Evolutionary conservation across 2,797 vertebrate genomes (phyloP).

Genomic region (Rhynchonycteris naso): DNA sequence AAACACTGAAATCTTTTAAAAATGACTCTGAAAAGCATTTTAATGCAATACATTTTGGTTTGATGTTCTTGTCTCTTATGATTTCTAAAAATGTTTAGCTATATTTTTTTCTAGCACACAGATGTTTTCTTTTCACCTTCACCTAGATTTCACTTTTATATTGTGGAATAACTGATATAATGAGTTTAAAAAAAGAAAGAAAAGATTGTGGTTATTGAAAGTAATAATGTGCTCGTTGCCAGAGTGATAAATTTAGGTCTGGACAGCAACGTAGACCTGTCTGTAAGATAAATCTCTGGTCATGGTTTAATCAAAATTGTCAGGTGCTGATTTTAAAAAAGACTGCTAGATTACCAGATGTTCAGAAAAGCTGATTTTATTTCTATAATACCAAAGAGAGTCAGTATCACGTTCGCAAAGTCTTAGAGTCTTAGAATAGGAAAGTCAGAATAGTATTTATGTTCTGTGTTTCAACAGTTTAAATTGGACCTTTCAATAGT

Average conservation of each 20-base stretch:
- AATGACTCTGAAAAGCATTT: conserved; percentile 2
- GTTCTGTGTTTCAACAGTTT: not conserved
- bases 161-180: not conserved
- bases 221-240: not conserved
- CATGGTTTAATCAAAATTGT: not conserved
- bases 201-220: not conserved
- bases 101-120: not conserved
- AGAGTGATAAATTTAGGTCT: not conserved
- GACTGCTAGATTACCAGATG: not conserved
- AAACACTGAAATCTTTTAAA: conserved; percentile 35
- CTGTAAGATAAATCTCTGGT: not conserved
- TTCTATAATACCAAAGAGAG: not conserved
- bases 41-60: not conserved
- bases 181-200: not conserved
- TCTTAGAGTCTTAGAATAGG: not conserved
- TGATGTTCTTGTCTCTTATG: not conserved
- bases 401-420: fast-evolving
- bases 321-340: not conserved
- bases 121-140: not conserved
- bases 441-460: not conserved
- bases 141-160: not conserved
- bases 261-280: not conserved
- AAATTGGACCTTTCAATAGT: not conserved
- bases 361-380: not conserved
- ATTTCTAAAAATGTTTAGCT: not conserved